Evolutionary conservation across 2,797 vertebrate genomes (phyloP).

Genomic region (Spinus pinus): DNA sequence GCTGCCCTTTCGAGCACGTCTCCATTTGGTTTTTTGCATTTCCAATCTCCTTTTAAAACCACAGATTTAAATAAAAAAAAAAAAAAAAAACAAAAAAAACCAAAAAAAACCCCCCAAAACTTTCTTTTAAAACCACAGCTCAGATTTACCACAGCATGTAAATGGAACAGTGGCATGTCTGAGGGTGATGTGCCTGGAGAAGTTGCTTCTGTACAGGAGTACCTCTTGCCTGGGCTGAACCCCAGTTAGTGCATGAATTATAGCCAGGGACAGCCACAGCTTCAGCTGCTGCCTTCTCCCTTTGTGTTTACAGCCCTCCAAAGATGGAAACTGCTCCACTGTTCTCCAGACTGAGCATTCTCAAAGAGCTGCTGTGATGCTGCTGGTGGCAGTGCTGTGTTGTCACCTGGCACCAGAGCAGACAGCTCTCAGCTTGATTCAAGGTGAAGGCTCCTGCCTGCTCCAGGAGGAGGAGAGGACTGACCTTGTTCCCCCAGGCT

Average conservation of each 20-base stretch:
- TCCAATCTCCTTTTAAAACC: background rate
- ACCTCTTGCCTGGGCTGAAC: background rate
- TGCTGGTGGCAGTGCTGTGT: background rate
- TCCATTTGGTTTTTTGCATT: background rate
- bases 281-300: background rate
- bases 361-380: background rate
- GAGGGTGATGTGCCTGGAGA: background rate
- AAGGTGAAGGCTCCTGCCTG: background rate
- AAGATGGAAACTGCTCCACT: background rate
- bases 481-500: background rate
- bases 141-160: background rate
- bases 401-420: background rate
- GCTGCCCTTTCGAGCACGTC: rapidly evolving
- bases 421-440: background rate
- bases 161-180: background rate
- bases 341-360: background rate
- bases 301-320: background rate
- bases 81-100: too few species aligned
- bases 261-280: background rate
- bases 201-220: background rate
- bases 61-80: background rate
- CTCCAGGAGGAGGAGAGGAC: background rate
- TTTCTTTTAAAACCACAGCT: background rate
- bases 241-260: background rate
- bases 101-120: too few species aligned